Evolutionary conservation across 1,140 invertebrate genomes (phyloP).

Genomic region (Drosophila subpulchrella): DNA sequence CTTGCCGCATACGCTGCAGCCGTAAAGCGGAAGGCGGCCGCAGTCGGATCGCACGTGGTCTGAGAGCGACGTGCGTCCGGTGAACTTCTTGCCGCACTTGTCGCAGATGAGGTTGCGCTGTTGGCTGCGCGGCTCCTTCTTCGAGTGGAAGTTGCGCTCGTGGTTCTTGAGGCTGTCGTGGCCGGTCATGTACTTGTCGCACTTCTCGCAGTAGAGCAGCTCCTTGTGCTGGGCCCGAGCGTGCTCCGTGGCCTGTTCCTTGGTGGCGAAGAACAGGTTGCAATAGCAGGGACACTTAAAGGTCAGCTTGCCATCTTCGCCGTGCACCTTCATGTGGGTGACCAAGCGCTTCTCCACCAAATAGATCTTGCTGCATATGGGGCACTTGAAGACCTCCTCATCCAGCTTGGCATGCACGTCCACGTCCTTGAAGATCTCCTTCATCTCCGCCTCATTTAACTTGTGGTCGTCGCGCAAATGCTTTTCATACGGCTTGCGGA

Average conservation of each 20-base stretch:
- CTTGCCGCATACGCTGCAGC: conserved; percentile 83
- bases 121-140: conserved; percentile 66
- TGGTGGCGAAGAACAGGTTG: conserved; percentile 78
- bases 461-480: conserved; percentile 79
- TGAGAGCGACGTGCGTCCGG: conserved; percentile 77
- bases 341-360: conserved; percentile 77
- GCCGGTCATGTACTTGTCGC: conserved; percentile 84
- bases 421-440: conserved; percentile 71
- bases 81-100: conserved; percentile 84
- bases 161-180: conserved; percentile 82
- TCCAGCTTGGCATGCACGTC: conserved; percentile 62
- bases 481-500: conserved; percentile 80
- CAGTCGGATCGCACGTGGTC: conserved; percentile 84
- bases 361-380: conserved; percentile 78
- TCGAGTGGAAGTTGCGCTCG: conserved; percentile 71
- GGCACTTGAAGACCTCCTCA: conserved; percentile 78
- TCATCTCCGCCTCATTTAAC: conserved; percentile 61
- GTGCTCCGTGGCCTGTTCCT: conserved; percentile 79
- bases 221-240: conserved; percentile 78
- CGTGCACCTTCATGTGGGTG: conserved; percentile 76
- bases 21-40: conserved; percentile 74
- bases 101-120: conserved; percentile 84
- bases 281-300: conserved; percentile 84
- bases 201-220: conserved; percentile 83
- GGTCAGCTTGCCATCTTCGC: conserved; percentile 68